Conservation (phyloP, 2,888 invertebrate genomes). For the Dryobotodes eremita region DNA sequence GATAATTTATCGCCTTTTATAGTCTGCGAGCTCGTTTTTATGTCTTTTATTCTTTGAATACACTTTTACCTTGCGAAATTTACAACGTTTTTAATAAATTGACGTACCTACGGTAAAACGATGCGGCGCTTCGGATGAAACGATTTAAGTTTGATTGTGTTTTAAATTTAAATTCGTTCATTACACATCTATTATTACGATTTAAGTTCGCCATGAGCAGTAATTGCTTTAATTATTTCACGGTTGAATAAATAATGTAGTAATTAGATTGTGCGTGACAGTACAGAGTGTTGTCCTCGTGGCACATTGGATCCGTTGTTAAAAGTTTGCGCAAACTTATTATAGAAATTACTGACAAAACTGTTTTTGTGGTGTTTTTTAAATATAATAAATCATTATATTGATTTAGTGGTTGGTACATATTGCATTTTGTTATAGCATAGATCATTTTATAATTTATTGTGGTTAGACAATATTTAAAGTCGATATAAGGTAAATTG, state of each 20-base stretch:
- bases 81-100: slow-evolving; percentile 41
- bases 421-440: neutral
- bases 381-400: slow-evolving; percentile 13
- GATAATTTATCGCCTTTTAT: slow-evolving; percentile 44
- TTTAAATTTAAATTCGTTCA: slow-evolving; percentile 57
- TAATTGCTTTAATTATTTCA: slow-evolving; percentile 58
- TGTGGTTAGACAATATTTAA: neutral
- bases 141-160: slow-evolving; percentile 55
- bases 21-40: slow-evolving; percentile 25
- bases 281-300: slow-evolving; percentile 69
- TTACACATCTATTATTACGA: slow-evolving; percentile 55
- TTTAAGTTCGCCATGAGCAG: slow-evolving; percentile 49
- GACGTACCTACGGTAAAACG: slow-evolving; percentile 35
- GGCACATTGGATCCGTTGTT: slow-evolving; percentile 36
- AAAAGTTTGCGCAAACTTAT: slow-evolving; percentile 46
- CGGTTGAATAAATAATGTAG: slow-evolving; percentile 51
- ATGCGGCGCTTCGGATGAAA: slow-evolving; percentile 34
- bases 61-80: slow-evolving; percentile 24
- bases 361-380: neutral
- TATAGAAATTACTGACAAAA: slow-evolving; percentile 22
- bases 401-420: neutral
- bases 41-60: slow-evolving; percentile 27
- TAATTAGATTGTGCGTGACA: slow-evolving; percentile 63
- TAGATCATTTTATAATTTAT: neutral
- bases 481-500: neutral